Evolutionary conservation across 2,113 vertebrate genomes (phyloP).

Genomic region (Australoheros scitulus): DNA sequence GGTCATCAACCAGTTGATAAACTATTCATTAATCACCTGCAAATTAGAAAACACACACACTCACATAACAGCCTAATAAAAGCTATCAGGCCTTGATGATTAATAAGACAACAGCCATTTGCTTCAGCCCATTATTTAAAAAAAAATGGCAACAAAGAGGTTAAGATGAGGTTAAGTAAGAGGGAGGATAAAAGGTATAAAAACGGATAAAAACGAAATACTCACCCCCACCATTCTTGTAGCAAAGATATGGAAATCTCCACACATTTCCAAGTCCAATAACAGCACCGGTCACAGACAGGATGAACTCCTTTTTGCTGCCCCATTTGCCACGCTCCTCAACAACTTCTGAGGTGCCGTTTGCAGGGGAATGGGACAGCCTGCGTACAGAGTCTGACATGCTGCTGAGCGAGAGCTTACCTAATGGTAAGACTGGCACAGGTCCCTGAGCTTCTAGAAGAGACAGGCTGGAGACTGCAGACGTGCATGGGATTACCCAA

Average conservation of each 20-base stretch:
- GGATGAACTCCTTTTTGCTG: slow-evolving; percentile 70
- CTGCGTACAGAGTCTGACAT: slow-evolving; percentile 44
- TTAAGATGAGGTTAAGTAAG: background rate
- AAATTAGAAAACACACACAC: background rate
- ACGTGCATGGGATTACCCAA: background rate
- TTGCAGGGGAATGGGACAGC: background rate
- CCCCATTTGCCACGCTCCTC: slow-evolving; percentile 68
- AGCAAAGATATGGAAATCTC: slow-evolving; percentile 77
- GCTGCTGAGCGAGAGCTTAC: background rate
- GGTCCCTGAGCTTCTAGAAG: background rate
- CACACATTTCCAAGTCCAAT: slow-evolving; percentile 75
- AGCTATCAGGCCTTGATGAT: background rate
- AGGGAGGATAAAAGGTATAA: background rate
- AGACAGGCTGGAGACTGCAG: background rate
- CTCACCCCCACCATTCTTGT: slow-evolving; percentile 76
- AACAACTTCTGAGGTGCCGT: background rate
- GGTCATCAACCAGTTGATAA: background rate
- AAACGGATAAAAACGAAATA: background rate
- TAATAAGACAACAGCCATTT: background rate
- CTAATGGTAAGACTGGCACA: background rate
- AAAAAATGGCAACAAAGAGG: background rate
- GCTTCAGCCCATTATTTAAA: background rate
- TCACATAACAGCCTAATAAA: too few relatives aligned
- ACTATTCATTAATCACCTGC: background rate
- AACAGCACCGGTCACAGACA: slow-evolving; percentile 67